Evolutionary conservation across 2,113 vertebrate species (phyloP).

Genomic region (Centropristis striata): DNA sequence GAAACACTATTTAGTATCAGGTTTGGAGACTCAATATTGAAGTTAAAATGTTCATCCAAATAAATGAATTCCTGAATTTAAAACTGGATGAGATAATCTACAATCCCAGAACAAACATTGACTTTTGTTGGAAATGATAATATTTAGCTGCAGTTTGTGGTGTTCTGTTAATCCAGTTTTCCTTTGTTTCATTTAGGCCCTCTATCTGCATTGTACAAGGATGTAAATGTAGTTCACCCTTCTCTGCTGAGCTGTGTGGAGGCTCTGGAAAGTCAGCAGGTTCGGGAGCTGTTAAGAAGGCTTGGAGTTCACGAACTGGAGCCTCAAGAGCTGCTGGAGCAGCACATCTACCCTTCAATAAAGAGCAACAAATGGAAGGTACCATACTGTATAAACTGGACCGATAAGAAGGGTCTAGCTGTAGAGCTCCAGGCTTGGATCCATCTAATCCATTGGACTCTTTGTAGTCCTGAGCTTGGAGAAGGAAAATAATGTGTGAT

Average conservation of each 20-base stretch:
- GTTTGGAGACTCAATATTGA: neutral
- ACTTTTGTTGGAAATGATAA: neutral
- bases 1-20: neutral
- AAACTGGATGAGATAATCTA: neutral
- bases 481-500: too few relatives aligned
- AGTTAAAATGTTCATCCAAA: neutral
- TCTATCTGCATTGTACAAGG: slow-evolving; percentile 79
- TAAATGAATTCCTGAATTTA: neutral
- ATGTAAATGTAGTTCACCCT: slow-evolving; percentile 81
- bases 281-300: slow-evolving; percentile 82
- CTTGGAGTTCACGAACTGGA: slow-evolving; percentile 85
- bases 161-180: neutral
- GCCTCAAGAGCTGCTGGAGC: slow-evolving; percentile 82
- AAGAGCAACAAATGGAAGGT: slow-evolving; percentile 83
- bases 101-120: neutral
- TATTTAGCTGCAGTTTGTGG: neutral
- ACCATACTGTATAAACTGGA: neutral
- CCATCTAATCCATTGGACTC: too few relatives aligned
- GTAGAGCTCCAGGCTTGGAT: too few relatives aligned
- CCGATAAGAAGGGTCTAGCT: too few relatives aligned
- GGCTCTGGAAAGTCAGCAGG: slow-evolving; percentile 84
- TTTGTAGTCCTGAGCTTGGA: too few relatives aligned
- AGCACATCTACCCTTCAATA: slow-evolving; percentile 86
- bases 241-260: slow-evolving; percentile 81
- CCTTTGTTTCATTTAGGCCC: slow-evolving; percentile 56